A percentile compares a stretch with the other conserved stretches of the same genome.
These are phyloP conservation scores for Mionectes olivaceus DNA, from an alignment of 2,797 vertebrate species.

Conservation along the genomic window DNA sequence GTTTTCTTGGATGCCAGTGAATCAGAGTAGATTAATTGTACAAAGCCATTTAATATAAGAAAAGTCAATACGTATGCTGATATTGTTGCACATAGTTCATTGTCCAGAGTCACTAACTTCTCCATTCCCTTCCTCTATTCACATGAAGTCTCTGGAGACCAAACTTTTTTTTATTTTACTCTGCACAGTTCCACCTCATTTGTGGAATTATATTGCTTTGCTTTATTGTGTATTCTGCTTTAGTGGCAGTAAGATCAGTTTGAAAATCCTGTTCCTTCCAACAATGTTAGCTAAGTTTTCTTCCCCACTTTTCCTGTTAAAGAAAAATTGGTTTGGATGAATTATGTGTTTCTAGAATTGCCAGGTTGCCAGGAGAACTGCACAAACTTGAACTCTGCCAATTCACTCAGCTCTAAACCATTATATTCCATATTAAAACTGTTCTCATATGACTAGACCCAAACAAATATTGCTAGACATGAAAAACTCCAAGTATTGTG, in stretches of 20 bases:
- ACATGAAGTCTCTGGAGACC: neutral
- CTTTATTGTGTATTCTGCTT: neutral
- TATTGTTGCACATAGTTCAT: neutral
- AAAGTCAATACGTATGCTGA: neutral
- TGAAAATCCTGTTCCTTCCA: neutral
- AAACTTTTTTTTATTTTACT: neutral
- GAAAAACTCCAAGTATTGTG: neutral
- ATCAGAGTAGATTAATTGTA: neutral
- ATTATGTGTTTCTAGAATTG: slow-evolving; percentile 10
- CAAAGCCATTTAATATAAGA: neutral
- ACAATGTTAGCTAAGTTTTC: neutral
- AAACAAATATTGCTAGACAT: neutral
- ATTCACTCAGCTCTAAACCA: neutral
- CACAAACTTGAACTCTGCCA: neutral
- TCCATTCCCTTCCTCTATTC: neutral
- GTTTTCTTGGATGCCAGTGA: neutral
- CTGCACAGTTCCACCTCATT: neutral
- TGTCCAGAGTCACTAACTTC: neutral
- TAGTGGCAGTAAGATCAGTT: neutral
- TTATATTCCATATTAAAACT: slow-evolving; percentile 7
- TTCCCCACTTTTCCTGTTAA: neutral
- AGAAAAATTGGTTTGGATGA: neutral
- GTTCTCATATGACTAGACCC: neutral
- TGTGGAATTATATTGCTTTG: neutral
- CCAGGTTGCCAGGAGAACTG: neutral